These are phyloP conservation scores for Brachyalestes nurse DNA, from an alignment of 2,797 vertebrate species.

Conservation along the genomic window DNA sequence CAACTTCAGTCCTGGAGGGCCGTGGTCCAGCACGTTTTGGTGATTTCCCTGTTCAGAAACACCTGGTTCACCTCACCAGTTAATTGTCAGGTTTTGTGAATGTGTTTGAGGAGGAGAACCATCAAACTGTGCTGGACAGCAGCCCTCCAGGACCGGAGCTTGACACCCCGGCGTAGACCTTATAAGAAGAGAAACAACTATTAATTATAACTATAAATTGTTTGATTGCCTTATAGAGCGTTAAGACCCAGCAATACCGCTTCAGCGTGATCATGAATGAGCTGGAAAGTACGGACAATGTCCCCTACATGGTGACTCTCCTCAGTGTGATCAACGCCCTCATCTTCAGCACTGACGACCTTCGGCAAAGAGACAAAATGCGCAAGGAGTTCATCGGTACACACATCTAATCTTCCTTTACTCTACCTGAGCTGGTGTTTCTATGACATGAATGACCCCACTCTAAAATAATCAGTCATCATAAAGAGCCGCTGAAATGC, in stretches of 20 bases:
- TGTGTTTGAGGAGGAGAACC: too few relatives aligned
- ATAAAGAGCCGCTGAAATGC: neutral
- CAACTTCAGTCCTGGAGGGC: too few relatives aligned
- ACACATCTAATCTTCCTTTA: neutral
- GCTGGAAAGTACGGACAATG: slow-evolving; percentile 88
- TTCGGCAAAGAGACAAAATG: slow-evolving; percentile 86
- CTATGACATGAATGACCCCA: neutral
- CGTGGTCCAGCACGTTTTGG: too few relatives aligned
- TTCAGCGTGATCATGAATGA: slow-evolving; percentile 95
- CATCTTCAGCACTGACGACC: slow-evolving; percentile 89
- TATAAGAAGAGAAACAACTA: too few relatives aligned
- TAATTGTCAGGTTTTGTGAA: too few relatives aligned
- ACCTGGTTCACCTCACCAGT: too few relatives aligned
- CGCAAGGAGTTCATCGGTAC: slow-evolving; percentile 95
- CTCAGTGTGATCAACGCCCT: slow-evolving; percentile 94
- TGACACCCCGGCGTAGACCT: too few relatives aligned
- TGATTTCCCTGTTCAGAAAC: too few relatives aligned
- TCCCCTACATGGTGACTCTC: slow-evolving; percentile 92
- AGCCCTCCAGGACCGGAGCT: too few relatives aligned
- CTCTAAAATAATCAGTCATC: neutral
- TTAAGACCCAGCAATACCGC: slow-evolving; percentile 94
- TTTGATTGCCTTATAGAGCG: slow-evolving; percentile 72
- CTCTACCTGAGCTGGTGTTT: neutral
- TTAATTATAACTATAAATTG: neutral
- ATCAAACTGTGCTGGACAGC: too few relatives aligned